A percentile compares a stretch with the other conserved stretches of the same genome.
Evolutionary conservation across 2,888 invertebrate genomes (phyloP).

Genomic region (Ditylenchus weischeri): DNA sequence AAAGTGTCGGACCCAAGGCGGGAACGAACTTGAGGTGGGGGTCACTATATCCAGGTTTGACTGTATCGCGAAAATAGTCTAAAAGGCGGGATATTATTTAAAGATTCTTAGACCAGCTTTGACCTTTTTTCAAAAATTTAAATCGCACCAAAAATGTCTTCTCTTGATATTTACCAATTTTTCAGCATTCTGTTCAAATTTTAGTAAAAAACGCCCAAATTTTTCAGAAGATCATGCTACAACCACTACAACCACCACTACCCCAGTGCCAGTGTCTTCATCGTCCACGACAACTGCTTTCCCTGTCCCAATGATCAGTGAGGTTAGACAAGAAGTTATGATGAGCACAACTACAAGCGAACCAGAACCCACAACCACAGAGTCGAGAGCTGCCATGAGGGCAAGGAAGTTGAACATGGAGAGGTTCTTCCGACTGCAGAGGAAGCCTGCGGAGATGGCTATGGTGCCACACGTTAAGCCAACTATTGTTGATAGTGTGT

Average conservation of each 20-base stretch:
- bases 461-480: constrained; percentile 12
- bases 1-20: too few species aligned
- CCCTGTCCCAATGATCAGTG: neutral
- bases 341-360: neutral
- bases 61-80: too few species aligned
- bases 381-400: constrained; percentile 16
- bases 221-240: constrained; percentile 1
- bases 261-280: neutral
- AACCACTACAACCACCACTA: neutral
- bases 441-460: constrained; percentile 29
- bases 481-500: constrained; percentile 8
- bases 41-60: too few species aligned
- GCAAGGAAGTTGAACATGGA: constrained; percentile 52
- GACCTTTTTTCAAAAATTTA: too few species aligned
- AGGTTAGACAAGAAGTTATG: too few species aligned
- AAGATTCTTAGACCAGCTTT: too few species aligned
- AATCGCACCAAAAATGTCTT: too few species aligned
- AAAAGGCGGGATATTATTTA: too few species aligned
- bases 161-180: too few species aligned
- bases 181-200: too few species aligned
- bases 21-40: too few species aligned
- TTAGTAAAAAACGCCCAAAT: too few species aligned
- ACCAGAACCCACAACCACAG: constrained; percentile 2
- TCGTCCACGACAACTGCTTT: neutral
- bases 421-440: constrained; percentile 51